Evolutionary conservation across 2,797 vertebrate species (phyloP).

Genomic region (Macroramphosus scolopax): DNA sequence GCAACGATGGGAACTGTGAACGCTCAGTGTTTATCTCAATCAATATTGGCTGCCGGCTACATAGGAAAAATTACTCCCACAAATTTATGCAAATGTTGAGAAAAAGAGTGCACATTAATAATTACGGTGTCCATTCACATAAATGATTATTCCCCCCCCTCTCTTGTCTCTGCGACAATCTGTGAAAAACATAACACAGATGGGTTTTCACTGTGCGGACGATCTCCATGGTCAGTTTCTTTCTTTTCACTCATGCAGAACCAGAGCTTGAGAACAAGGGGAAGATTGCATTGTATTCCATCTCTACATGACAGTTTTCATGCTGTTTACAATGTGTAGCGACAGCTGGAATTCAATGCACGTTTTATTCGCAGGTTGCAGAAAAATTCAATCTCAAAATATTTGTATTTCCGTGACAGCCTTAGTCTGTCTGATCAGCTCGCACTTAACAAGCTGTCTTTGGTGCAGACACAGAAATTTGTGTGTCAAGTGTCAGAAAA

Average conservation of each 20-base stretch:
- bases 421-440: slow-evolving; percentile 2
- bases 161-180: slow-evolving; percentile 15
- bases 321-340: slow-evolving; percentile 6
- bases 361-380: too few relatives aligned
- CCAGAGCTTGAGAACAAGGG: too few relatives aligned
- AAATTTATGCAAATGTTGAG: too few relatives aligned
- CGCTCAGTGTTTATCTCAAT: neutral
- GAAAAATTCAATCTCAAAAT: too few relatives aligned
- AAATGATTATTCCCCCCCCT: too few relatives aligned
- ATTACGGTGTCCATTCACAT: too few relatives aligned
- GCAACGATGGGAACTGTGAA: slow-evolving; percentile 1
- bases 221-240: too few relatives aligned
- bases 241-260: too few relatives aligned
- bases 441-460: neutral
- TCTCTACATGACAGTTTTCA: slow-evolving; percentile 1
- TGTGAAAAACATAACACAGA: slow-evolving; percentile 29
- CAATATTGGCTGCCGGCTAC: neutral
- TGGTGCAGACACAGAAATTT: neutral
- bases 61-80: too few relatives aligned
- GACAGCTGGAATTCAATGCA: neutral
- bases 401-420: slow-evolving; percentile 3
- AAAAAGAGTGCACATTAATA: too few relatives aligned
- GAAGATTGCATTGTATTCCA: neutral
- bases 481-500: slow-evolving; percentile 7
- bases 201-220: slow-evolving; percentile 21